Conservation (phyloP, 2,113 vertebrate genomes). For the Sylvilagus bachmani region DNA sequence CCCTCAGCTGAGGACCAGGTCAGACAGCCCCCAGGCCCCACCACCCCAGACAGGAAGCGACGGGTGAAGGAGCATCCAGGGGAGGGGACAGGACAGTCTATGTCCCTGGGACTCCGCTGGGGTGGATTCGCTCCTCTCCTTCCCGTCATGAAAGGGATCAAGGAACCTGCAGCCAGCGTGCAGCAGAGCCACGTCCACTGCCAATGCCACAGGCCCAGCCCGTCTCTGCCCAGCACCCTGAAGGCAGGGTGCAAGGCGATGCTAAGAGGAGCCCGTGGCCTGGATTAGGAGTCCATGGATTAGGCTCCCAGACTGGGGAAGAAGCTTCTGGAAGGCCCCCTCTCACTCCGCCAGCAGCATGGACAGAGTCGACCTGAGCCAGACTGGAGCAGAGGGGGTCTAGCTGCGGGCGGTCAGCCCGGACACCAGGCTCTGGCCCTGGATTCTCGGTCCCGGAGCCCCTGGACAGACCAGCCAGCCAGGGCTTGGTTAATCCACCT, state of each 20-base stretch:
- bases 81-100: background rate
- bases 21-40: background rate
- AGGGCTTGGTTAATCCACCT: constrained; percentile 49
- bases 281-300: too few species aligned
- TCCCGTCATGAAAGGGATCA: background rate
- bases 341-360: fast-evolving
- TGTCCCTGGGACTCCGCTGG: background rate
- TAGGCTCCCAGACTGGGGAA: constrained; percentile 16
- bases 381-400: background rate
- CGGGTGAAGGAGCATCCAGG: fast-evolving
- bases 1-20: background rate
- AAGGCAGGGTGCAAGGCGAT: background rate
- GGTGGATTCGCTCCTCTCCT: fast-evolving
- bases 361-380: background rate
- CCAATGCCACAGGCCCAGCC: fast-evolving
- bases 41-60: background rate
- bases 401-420: background rate
- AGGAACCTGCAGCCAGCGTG: background rate
- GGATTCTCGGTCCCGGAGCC: background rate
- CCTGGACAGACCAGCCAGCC: background rate
- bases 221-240: background rate
- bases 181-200: fast-evolving
- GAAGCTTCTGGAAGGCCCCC: background rate
- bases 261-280: background rate
- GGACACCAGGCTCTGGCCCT: background rate